Base-by-base conservation (phyloP, 2,113 vertebrate genomes). In the Triplophysa dalaica region DNA sequence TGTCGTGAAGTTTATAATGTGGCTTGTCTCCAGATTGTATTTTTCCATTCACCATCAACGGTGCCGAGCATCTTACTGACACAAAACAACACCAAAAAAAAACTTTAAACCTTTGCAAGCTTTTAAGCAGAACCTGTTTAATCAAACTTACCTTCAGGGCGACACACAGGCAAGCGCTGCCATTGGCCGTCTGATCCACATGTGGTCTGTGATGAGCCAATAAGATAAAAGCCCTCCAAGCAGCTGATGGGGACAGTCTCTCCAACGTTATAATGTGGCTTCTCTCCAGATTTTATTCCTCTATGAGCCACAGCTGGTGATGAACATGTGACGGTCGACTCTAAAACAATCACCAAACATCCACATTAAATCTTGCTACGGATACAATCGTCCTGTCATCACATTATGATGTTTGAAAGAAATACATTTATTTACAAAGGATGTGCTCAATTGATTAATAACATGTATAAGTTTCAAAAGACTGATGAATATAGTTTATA, bases 181-280 rank as follows among this genome's bases (percentile, higher is more conserved):
- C 85, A 85, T 13, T 80, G 73, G 48, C 83, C 69, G 1, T 87
- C 10, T 17, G 60, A 17, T 33, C 64, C 81, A 64, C 85, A 87
- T n/a, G 69, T 77, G 68, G 82, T 19, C 33, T 52, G 24, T 50
- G 43, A 38, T 2, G 50, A 74, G 33, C 85, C 81, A 21, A 63
- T 79, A 48, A 83, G 58, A 24, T 45, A 17, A 38, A 78, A 85
- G 43, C 75, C 72, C 8, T 61, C n/a, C 8, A 68, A 54, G 43
- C 80, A 81, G 10, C 2, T 10, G 45, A 81, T 26, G 43, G n/a
- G 41, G 19, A 24, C 29, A 0, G 26, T 45, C 58, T 76, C 80
- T 8, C 22, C 22, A 1, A 41, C 22, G 19, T 6, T 14, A 21
- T 62, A 81, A 13, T 81, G 12, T 38, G 8, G 43, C 26, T 58